Evolutionary conservation across 2,888 invertebrate species (phyloP).

Genomic region (Trisateles emortualis): DNA sequence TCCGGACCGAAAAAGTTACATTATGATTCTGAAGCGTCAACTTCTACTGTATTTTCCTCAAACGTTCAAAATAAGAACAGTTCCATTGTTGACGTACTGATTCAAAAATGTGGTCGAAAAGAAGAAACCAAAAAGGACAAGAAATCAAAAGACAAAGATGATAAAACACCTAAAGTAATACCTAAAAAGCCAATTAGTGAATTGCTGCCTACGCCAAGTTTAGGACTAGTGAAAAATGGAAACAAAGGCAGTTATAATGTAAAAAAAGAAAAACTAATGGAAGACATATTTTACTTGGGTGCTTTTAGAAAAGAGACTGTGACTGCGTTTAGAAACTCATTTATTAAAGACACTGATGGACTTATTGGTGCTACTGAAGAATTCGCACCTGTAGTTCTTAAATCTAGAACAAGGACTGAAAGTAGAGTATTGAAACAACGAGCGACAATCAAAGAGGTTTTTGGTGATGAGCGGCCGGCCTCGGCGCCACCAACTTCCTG

Average conservation of each 20-base stretch:
- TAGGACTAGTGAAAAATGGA: conserved; percentile 77
- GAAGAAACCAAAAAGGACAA: conserved; percentile 81
- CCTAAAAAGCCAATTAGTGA: conserved; percentile 86
- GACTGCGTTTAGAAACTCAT: conserved; percentile 89
- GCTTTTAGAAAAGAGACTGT: conserved; percentile 90
- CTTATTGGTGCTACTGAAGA: conserved; percentile 86
- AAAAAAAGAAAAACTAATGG: conserved; percentile 82
- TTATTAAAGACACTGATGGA: conserved; percentile 88
- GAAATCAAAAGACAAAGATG: conserved; percentile 85
- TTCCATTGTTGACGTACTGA: conserved; percentile 89
- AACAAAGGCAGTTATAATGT: conserved; percentile 74
- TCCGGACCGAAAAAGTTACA: conserved; percentile 85
- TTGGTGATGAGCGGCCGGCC: conserved; percentile 92
- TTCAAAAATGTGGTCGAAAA: conserved; percentile 89
- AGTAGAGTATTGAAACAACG: conserved; percentile 90
- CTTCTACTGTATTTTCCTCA: conserved; percentile 89
- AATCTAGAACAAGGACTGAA: conserved; percentile 92
- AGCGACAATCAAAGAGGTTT: conserved; percentile 93
- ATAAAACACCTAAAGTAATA: conserved; percentile 84
- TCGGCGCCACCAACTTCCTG: conserved; percentile 92
- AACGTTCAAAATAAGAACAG: conserved; percentile 80
- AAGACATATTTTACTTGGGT: conserved; percentile 88
- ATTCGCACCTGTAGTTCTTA: conserved; percentile 90
- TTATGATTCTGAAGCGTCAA: conserved; percentile 90
- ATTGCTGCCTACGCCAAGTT: conserved; percentile 89